phyloP scores from a whole-genome alignment of 2,888 invertebrate species.

The Heteromurus nitidus region DNA sequence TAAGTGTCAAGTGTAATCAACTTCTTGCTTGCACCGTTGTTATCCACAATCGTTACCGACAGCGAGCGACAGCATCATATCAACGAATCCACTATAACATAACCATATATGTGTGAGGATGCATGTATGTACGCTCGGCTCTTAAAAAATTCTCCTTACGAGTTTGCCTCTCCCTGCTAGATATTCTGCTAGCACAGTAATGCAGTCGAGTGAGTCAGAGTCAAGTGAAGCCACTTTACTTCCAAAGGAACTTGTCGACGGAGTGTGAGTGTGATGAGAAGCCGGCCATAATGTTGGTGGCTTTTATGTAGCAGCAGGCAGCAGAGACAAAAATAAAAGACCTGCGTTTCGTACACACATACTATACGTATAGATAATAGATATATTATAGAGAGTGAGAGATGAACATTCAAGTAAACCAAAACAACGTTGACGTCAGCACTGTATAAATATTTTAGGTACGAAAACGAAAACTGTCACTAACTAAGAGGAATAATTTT shows the following conservation, averaged over 20 bases:
- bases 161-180: neutral
- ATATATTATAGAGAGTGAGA: no score
- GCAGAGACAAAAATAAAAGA: neutral
- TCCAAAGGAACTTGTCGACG: no score
- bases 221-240: no score
- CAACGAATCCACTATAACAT: no score
- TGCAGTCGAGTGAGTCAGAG: neutral
- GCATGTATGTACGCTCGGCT: no score
- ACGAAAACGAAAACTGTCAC: neutral
- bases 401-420: neutral
- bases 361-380: neutral
- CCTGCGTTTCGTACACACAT: neutral
- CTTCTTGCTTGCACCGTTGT: slow-evolving; percentile 59
- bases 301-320: neutral
- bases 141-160: no score
- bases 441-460: neutral
- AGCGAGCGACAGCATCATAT: neutral
- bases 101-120: neutral
- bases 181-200: slow-evolving; percentile 5
- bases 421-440: slow-evolving; percentile 8
- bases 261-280: slow-evolving; percentile 7
- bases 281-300: neutral
- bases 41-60: slow-evolving; percentile 44
- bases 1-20: slow-evolving; percentile 66
- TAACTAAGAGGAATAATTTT: no score